A percentile compares a stretch with the other conserved stretches of the same genome.
Evolutionary conservation across 2,797 vertebrate genomes (phyloP).

Genomic region (Megaceryle alcyon): DNA sequence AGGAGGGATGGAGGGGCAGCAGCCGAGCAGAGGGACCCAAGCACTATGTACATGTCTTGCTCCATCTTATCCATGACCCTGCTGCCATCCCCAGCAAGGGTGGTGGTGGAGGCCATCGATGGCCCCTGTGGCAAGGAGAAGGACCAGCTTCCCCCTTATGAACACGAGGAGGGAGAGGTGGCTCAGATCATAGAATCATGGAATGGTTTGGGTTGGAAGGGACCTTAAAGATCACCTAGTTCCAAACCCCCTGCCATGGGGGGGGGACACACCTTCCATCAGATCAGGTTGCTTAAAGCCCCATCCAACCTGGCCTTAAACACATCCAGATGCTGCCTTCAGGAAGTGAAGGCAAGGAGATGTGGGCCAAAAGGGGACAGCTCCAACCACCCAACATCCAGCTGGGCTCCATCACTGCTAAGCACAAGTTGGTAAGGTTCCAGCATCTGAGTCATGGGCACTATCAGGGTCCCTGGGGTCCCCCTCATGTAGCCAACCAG

Average conservation of each 20-base stretch:
- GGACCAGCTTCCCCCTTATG: neutral
- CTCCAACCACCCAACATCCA: neutral
- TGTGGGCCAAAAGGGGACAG: neutral
- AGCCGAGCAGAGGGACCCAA: neutral
- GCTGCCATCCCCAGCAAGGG: neutral
- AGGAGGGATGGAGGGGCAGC: neutral
- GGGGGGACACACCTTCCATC: neutral
- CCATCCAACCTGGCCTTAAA: neutral
- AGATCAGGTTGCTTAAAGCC: neutral
- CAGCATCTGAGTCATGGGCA: neutral
- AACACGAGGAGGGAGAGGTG: accelerated
- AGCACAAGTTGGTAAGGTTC: neutral
- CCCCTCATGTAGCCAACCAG: neutral
- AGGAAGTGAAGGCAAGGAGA: neutral
- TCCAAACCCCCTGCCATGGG: neutral
- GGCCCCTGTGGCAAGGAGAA: neutral
- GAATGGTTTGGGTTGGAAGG: neutral
- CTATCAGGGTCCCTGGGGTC: neutral
- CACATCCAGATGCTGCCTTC: neutral
- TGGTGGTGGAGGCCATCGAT: neutral
- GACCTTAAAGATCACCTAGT: neutral
- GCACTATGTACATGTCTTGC: accelerated
- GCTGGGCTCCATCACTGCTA: neutral
- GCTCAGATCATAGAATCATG: neutral
- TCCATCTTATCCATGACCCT: neutral